These are phyloP conservation scores for Halichoerus grypus DNA, from an alignment of 2,113 vertebrate genomes.

Conservation along the genomic window DNA sequence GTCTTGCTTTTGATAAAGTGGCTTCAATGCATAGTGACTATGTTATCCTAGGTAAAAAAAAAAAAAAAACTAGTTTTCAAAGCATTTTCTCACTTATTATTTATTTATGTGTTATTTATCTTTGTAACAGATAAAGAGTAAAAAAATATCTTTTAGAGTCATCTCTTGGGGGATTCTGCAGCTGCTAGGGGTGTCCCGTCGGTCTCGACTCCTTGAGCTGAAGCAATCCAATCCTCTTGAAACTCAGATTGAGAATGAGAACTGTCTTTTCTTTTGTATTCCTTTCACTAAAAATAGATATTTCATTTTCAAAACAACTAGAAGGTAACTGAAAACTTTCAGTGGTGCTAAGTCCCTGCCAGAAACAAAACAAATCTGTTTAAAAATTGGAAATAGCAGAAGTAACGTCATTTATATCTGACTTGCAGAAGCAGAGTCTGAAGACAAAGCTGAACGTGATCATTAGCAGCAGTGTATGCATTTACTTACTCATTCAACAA, in stretches of 20 bases:
- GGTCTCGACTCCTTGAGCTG: neutral
- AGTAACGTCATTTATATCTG: neutral
- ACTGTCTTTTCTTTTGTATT: constrained; percentile 60
- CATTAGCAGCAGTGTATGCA: neutral
- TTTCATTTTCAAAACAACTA: constrained; percentile 63
- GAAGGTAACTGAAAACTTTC: constrained; percentile 66
- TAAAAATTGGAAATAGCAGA: neutral
- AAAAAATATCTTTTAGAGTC: constrained; percentile 10
- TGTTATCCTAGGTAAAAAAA: neutral
- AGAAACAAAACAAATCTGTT: constrained; percentile 25
- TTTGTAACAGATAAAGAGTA: neutral
- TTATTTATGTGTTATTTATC: neutral
- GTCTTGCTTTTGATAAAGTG: constrained; percentile 13
- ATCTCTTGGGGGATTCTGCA: neutral
- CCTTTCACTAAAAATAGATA: constrained; percentile 42
- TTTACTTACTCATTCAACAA: constrained; percentile 32
- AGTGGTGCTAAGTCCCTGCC: constrained; percentile 50
- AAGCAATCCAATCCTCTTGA: constrained; percentile 59
- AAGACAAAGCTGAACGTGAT: constrained; percentile 14
- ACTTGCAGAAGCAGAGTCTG: neutral
- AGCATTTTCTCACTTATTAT: neutral
- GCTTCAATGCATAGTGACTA: neutral
- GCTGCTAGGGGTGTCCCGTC: neutral
- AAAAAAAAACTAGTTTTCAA: neutral
- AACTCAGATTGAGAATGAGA: constrained; percentile 62